A percentile compares a stretch with the other conserved stretches of the same genome.
Conservation (phyloP, 1,140 invertebrate species). For the Atta colombica region DNA sequence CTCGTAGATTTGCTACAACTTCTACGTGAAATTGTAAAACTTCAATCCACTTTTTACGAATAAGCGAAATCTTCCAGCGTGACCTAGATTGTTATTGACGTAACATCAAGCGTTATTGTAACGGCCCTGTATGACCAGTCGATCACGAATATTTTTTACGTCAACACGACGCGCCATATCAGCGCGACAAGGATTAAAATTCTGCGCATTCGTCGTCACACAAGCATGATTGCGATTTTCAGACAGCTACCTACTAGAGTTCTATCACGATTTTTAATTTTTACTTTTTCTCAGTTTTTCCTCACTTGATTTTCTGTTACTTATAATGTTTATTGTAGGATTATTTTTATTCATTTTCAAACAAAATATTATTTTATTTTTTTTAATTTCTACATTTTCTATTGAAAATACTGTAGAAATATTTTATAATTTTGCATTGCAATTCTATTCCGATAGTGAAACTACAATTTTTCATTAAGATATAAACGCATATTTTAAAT, state of each 20-base stretch:
- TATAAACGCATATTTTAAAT: not conserved
- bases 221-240: conserved; percentile 50
- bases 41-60: conserved; percentile 59
- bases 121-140: conserved; percentile 43
- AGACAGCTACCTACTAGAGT: conserved; percentile 43
- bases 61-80: conserved; percentile 51
- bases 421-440: conserved; percentile 1
- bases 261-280: not conserved
- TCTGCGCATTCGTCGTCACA: conserved; percentile 34
- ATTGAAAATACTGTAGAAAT: conserved; percentile 1
- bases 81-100: conserved; percentile 60
- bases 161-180: conserved; percentile 28
- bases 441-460: not conserved
- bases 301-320: not conserved
- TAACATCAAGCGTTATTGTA: conserved; percentile 60
- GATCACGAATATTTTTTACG: conserved; percentile 59
- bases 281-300: not conserved
- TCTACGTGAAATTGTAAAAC: conserved; percentile 50
- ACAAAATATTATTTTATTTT: not conserved
- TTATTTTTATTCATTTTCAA: not conserved
- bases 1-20: conserved; percentile 40
- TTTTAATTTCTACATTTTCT: too few species aligned
- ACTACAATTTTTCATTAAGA: not conserved
- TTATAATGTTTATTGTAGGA: not conserved
- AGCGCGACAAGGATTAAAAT: conserved; percentile 36